Conservation (phyloP, 2,888 invertebrate genomes). For the Hesperia comma region DNA sequence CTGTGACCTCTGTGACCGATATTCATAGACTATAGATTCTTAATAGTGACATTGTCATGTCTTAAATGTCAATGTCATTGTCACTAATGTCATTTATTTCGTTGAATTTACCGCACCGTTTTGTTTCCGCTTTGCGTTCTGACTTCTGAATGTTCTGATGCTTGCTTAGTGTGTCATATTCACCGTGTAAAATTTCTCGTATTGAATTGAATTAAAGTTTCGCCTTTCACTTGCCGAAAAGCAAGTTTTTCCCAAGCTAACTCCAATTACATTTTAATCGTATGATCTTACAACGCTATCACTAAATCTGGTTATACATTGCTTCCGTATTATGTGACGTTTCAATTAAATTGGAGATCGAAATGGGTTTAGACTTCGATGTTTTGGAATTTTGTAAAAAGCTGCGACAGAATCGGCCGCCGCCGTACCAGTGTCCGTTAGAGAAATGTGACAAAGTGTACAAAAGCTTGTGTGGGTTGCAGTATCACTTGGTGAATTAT, state of each 20-base stretch:
- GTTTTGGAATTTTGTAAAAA: constrained; percentile 93
- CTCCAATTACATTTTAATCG: constrained; percentile 1
- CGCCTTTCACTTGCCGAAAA: constrained; percentile 49
- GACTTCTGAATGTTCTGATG: too few species aligned
- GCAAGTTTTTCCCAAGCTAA: constrained; percentile 37
- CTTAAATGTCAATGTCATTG: too few species aligned
- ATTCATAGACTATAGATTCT: too few species aligned
- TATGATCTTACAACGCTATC: neutral
- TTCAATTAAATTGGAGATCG: constrained; percentile 41
- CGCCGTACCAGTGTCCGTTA: constrained; percentile 94
- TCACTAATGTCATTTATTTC: neutral
- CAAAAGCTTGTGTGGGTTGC: constrained; percentile 93
- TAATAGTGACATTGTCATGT: too few species aligned
- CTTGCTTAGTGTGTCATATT: constrained; percentile 3
- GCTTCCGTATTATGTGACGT: constrained; percentile 14
- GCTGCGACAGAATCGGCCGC: constrained; percentile 90
- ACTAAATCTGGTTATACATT: neutral
- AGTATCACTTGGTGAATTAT: constrained; percentile 93
- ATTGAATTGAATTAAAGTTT: constrained; percentile 31
- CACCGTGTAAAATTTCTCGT: constrained; percentile 24
- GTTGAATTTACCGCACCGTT: too few species aligned
- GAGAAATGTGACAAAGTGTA: constrained; percentile 93
- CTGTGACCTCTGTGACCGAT: too few species aligned
- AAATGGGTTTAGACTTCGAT: constrained; percentile 93
- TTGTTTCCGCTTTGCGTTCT: too few species aligned